These are phyloP conservation scores for Daubentonia madagascariensis DNA, from an alignment of 2,113 vertebrate genomes.

Conservation along the genomic window DNA sequence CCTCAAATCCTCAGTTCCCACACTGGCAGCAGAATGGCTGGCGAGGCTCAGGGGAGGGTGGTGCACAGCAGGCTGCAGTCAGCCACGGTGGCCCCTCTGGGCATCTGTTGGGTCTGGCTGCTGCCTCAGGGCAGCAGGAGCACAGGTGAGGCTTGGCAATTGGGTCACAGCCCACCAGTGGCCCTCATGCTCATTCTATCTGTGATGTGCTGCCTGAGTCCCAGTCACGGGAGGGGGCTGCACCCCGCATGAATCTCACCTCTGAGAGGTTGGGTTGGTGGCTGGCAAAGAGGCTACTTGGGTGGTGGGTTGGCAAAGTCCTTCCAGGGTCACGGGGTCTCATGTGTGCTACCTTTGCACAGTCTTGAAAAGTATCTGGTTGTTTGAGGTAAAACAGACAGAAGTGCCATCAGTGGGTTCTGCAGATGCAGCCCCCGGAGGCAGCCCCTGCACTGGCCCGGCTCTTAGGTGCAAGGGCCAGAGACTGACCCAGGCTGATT, in stretches of 20 bases:
- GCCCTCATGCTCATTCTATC: background rate
- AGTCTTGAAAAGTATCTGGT: background rate
- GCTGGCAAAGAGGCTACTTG: background rate
- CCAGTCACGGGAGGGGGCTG: background rate
- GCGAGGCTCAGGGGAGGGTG: accelerated
- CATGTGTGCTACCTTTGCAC: accelerated
- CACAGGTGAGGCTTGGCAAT: background rate
- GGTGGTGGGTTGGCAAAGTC: background rate
- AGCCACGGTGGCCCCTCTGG: background rate
- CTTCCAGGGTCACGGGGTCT: background rate
- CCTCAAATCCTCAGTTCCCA: background rate
- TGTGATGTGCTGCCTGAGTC: accelerated
- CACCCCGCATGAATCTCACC: accelerated
- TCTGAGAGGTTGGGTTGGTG: background rate
- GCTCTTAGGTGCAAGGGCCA: background rate
- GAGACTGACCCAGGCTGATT: background rate
- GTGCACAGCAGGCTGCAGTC: too few species aligned
- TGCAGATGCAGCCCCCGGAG: background rate
- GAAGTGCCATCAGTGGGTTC: accelerated
- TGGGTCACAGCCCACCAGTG: background rate
- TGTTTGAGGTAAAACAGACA: background rate
- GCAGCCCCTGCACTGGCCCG: accelerated
- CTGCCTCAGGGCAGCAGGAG: background rate
- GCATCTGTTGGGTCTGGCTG: background rate
- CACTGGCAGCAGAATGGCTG: background rate